These are phyloP conservation scores for Tupaia chinensis DNA, from an alignment of 2,113 vertebrate genomes.

Conservation along the genomic window DNA sequence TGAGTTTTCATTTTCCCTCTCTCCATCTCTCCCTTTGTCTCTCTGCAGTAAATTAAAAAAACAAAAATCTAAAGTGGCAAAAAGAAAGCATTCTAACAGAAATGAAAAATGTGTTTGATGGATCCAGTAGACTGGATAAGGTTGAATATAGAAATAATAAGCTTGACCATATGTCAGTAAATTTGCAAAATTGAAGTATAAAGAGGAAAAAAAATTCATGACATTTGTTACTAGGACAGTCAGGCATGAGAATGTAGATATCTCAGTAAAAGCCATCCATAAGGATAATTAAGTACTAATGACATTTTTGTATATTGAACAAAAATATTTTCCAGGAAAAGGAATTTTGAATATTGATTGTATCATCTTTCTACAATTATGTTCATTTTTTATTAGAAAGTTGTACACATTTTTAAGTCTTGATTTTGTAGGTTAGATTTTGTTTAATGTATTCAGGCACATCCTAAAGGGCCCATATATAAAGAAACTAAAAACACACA, in stretches of 20 bases:
- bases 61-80: no score
- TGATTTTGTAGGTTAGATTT: not conserved
- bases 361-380: not conserved
- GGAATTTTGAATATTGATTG: not conserved
- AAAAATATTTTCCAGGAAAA: not conserved
- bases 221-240: not conserved
- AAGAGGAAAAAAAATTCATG: not conserved
- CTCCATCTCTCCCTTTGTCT: no score
- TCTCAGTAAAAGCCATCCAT: not conserved
- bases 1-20: no score
- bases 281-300: not conserved
- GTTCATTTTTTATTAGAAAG: conserved; percentile 5
- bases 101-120: no score
- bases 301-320: not conserved
- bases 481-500: not conserved
- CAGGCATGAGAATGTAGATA: not conserved
- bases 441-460: not conserved
- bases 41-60: no score
- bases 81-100: no score
- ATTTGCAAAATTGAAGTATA: no score
- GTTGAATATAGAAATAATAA: no score
- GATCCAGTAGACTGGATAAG: no score
- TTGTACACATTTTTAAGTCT: conserved; percentile 5
- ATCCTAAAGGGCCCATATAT: not conserved
- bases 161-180: no score